Evolutionary conservation across 2,888 invertebrate genomes (phyloP).

Genomic region (Geotrupes spiniger): DNA sequence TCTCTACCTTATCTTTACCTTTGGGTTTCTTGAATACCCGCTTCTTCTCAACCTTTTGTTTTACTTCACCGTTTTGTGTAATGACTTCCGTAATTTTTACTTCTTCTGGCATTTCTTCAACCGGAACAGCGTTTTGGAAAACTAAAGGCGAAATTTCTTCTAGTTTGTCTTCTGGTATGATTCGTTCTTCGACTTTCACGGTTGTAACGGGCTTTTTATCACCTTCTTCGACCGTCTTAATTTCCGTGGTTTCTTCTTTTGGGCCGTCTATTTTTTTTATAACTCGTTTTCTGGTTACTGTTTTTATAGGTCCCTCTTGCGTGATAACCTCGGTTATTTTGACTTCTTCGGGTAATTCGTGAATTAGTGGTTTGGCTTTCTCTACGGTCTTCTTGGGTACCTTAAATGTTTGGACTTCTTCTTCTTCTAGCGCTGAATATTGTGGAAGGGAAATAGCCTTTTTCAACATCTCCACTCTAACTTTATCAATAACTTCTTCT

Average conservation of each 20-base stretch:
- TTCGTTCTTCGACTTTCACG: conserved; percentile 33
- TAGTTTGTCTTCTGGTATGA: conserved; percentile 28
- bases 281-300: conserved; percentile 34
- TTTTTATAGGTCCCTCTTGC: conserved; percentile 32
- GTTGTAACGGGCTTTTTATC: conserved; percentile 35
- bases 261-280: conserved; percentile 38
- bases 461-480: conserved; percentile 40
- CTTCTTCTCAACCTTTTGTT: conserved; percentile 15
- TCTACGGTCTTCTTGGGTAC: conserved; percentile 33
- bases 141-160: conserved; percentile 3
- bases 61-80: conserved; percentile 16
- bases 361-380: conserved; percentile 35
- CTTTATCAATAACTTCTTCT: conserved; percentile 38
- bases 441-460: conserved; percentile 31
- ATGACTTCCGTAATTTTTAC: conserved; percentile 14
- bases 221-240: conserved; percentile 35
- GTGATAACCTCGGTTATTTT: conserved; percentile 29
- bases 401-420: conserved; percentile 29
- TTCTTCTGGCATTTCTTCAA: conserved; percentile 26
- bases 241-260: conserved; percentile 43
- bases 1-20: conserved; percentile 42
- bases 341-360: conserved; percentile 41
- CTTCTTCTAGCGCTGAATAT: conserved; percentile 18
- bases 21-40: conserved; percentile 28
- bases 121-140: not conserved